Evolutionary conservation across 2,113 vertebrate genomes (phyloP).

Genomic region (Actinemys pallida): DNA sequence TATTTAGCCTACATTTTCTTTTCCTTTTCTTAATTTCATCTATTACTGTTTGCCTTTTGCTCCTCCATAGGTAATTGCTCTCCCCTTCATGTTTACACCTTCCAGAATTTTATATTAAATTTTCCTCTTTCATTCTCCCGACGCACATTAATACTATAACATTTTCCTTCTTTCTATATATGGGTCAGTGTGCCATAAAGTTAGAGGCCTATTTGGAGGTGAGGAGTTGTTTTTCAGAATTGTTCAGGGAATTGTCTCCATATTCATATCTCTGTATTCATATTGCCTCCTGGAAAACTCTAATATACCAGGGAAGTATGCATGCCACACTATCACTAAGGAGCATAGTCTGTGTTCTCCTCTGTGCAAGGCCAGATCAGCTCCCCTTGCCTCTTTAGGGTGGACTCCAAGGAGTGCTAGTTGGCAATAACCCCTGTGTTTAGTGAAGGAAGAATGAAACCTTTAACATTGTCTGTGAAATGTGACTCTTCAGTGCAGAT

Average conservation of each 20-base stretch:
- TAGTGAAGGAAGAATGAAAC: neutral
- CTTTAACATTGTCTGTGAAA: neutral
- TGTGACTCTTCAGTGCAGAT: neutral
- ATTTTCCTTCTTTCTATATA: neutral
- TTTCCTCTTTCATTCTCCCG: too few relatives aligned
- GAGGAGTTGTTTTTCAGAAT: neutral
- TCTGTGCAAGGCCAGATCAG: neutral
- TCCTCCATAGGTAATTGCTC: too few relatives aligned
- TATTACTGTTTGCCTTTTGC: too few relatives aligned
- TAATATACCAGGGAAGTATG: neutral
- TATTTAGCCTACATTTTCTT: too few relatives aligned
- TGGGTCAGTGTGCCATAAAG: neutral
- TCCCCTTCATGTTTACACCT: too few relatives aligned
- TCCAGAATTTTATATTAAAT: too few relatives aligned
- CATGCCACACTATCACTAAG: neutral
- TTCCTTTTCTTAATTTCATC: too few relatives aligned
- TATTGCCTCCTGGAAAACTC: neutral
- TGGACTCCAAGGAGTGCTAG: neutral
- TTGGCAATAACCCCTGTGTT: neutral
- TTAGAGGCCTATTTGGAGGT: neutral
- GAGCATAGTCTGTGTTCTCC: neutral
- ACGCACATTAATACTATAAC: too few relatives aligned
- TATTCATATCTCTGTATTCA: neutral
- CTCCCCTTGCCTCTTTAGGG: neutral
- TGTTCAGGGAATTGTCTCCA: neutral